Evolutionary conservation across 2,113 vertebrate species (phyloP).

Genomic region (Clupea harengus): DNA sequence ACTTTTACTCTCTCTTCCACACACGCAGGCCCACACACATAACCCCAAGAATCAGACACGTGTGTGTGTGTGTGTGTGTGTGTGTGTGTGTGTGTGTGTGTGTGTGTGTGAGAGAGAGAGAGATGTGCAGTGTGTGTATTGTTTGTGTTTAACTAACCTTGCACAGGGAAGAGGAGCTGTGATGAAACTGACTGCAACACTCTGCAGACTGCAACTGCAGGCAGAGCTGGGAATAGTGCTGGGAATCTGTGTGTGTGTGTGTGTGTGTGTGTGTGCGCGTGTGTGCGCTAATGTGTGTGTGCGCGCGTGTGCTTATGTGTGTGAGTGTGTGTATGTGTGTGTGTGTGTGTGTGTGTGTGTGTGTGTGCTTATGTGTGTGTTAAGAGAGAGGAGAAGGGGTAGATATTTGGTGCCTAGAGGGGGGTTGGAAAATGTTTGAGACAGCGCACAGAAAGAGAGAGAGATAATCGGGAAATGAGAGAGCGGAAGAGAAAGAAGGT

Average conservation of each 20-base stretch:
- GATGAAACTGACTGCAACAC: conserved; percentile 42
- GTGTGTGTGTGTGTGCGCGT: conserved; percentile 1
- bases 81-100: conserved; percentile 2
- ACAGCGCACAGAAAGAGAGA: not conserved
- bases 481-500: not conserved
- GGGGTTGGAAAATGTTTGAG: not conserved
- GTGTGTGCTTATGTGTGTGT: not conserved
- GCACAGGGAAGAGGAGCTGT: conserved; percentile 25
- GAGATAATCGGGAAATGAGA: not conserved
- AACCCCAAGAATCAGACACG: not conserved
- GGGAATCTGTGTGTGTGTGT: conserved; percentile 41
- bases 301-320: not conserved
- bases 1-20: not conserved
- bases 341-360: not conserved
- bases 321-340: not conserved
- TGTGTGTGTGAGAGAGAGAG: not conserved
- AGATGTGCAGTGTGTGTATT: not conserved
- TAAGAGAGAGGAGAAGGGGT: not conserved
- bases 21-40: conserved; percentile 8
- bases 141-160: not conserved
- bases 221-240: conserved; percentile 50
- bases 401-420: not conserved
- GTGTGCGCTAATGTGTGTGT: not conserved
- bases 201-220: conserved; percentile 72
- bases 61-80: conserved; percentile 9